These are phyloP conservation scores for Psettodes erumei DNA, from an alignment of 2,113 vertebrate species.

Conservation along the genomic window DNA sequence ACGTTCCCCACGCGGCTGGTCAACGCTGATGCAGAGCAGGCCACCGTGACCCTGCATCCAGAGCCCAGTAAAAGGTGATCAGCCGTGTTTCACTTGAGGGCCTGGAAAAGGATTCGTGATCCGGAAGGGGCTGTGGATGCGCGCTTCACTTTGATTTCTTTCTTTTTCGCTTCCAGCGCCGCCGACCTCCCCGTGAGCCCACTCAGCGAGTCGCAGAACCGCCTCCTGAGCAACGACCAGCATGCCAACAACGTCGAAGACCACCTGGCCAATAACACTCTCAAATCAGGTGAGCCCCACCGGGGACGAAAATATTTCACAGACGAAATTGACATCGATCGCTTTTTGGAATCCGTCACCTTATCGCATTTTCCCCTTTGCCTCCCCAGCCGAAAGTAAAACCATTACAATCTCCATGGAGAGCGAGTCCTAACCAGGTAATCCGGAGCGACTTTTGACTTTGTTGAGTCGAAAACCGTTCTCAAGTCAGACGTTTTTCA, in stretches of 20 bases:
- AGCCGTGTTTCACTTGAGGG: background rate
- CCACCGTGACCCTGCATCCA: slow-evolving; percentile 82
- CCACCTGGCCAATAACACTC: slow-evolving; percentile 79
- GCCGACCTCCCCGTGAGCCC: slow-evolving; percentile 84
- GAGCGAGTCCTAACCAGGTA: slow-evolving; percentile 89
- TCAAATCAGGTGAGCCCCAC: slow-evolving; percentile 84
- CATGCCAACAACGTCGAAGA: slow-evolving; percentile 82
- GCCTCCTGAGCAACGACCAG: slow-evolving; percentile 86
- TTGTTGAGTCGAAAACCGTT: background rate
- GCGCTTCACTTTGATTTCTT: background rate
- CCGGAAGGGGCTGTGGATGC: background rate
- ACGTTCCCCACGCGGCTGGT: slow-evolving; percentile 93
- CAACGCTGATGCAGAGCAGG: slow-evolving; percentile 89
- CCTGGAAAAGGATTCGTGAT: background rate
- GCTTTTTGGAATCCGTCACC: background rate
- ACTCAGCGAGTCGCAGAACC: slow-evolving; percentile 92
- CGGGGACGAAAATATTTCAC: background rate
- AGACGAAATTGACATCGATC: background rate
- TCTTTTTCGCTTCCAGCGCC: slow-evolving; percentile 77
- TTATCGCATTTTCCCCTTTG: slow-evolving; percentile 14
- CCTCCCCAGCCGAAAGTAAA: slow-evolving; percentile 87
- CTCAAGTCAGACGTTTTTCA: background rate
- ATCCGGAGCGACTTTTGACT: background rate
- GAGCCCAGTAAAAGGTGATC: slow-evolving; percentile 88
- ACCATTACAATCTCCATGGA: slow-evolving; percentile 90